These are phyloP conservation scores for Entosphenus tridentatus DNA, from an alignment of 2,113 vertebrate genomes.

Conservation along the genomic window DNA sequence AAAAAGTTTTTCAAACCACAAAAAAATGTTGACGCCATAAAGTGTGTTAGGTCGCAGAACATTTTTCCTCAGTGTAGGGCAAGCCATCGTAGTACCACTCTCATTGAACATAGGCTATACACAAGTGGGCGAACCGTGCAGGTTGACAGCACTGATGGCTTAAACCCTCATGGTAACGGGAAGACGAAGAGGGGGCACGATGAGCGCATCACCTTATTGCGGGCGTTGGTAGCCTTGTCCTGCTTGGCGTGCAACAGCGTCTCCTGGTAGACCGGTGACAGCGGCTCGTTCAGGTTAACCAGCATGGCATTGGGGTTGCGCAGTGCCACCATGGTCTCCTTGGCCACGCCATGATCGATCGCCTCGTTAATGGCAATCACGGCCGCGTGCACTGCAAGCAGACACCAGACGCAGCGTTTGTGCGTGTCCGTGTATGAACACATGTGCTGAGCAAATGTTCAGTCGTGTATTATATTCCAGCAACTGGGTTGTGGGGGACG, in stretches of 20 bases:
- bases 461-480: too few species aligned
- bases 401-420: not conserved
- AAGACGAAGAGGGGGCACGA: not conserved
- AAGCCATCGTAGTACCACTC: too few species aligned
- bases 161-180: not conserved
- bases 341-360: constrained; percentile 44
- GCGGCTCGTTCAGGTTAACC: constrained; percentile 34
- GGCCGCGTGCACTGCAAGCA: constrained; percentile 55
- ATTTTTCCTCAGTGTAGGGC: too few species aligned
- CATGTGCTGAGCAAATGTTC: too few species aligned
- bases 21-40: too few species aligned
- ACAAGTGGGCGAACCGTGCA: too few species aligned
- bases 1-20: too few species aligned
- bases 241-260: constrained; percentile 57
- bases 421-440: too few species aligned
- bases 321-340: constrained; percentile 49
- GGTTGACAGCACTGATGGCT: too few species aligned
- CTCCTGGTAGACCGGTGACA: constrained; percentile 42
- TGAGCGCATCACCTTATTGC: constrained; percentile 42
- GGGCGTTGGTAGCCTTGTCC: constrained; percentile 56
- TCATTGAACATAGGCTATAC: too few species aligned
- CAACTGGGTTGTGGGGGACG: too few species aligned
- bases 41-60: too few species aligned
- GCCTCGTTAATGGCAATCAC: constrained; percentile 96
- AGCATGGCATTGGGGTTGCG: constrained; percentile 90